Evolutionary conservation across 2,113 vertebrate species (phyloP), one percentile per base, ranked within the genome.

Genomic region (Rissa tridactyla): DNA sequence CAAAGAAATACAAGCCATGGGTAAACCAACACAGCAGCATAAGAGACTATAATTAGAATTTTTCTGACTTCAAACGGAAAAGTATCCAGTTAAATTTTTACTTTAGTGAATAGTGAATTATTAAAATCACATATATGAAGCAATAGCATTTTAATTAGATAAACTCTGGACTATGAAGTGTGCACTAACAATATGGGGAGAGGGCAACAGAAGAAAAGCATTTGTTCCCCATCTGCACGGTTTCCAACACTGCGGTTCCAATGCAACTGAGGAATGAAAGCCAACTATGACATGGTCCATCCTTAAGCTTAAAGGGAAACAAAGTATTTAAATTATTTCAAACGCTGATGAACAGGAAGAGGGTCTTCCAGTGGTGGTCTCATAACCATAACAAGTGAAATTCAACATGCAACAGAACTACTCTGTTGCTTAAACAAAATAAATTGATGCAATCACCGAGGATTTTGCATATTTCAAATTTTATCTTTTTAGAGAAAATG

Each of bases 1-100:
- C 89, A 98, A 97, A 98, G 96, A 98, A 98, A 98, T 97, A 98
- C 23, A 97, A 97, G 82, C 95, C 95, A 97, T 88, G 46, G 91
- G 94, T 77, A 96, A 97, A 96, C 86, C 89, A 95, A 97, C 92
- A 97, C 88, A 98, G 97, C 97, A 98, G 98, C 92, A 69, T 94
- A 98, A 95, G 86, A 95, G 96, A 96, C 94, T 92, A 91, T 57
- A 91, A 97, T 91, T 72, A 95, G 83, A 96, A 83, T 87, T 51
- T n/a, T 86, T 94, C 90, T 92, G 62, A 96, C 97, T 95, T 94
- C 65, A 85, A 85, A 92, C 81, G 88, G 52, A 64, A 81, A 97
- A 91, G 51, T 86, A 88, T 61, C 77, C 89, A 90, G 85, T 85
- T 71, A 81, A 89, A 91, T 82, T 88, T 54, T 94, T 78, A 93